Percentiles rank a stretch among this genome's conserved stretches.
Conservation (phyloP, 2,797 vertebrate genomes). For the Myotis vivesi region DNA sequence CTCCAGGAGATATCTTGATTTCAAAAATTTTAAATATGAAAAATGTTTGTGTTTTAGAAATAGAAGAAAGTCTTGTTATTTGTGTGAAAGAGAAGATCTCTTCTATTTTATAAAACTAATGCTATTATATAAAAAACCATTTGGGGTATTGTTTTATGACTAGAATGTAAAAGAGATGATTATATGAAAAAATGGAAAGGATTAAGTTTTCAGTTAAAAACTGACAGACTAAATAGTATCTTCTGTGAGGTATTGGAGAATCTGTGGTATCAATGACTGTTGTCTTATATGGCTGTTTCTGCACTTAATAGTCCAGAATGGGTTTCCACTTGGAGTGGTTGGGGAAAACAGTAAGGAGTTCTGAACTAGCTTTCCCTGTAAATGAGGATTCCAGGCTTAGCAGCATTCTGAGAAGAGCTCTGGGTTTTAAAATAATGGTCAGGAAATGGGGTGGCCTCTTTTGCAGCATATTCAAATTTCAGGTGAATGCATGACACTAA, state of each 20-base stretch:
- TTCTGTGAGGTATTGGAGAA: neutral
- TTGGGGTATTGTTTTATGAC: neutral
- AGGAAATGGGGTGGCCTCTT: neutral
- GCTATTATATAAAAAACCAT: neutral
- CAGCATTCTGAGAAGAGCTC: neutral
- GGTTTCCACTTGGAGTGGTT: neutral
- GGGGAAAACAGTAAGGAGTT: neutral
- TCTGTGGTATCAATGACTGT: neutral
- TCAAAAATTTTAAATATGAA: neutral
- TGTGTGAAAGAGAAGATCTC: neutral
- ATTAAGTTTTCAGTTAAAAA: neutral
- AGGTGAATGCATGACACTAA: neutral
- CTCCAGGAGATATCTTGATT: neutral
- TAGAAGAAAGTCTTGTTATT: neutral
- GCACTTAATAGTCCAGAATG: slow-evolving; percentile 37
- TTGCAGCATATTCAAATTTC: neutral
- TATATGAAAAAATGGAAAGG: neutral
- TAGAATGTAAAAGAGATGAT: neutral
- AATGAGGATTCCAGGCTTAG: slow-evolving; percentile 8
- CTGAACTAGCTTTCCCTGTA: slow-evolving; percentile 29
- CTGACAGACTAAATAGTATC: neutral
- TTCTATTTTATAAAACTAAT: neutral
- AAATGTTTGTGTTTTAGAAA: neutral
- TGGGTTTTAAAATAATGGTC: neutral
- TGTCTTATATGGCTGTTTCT: slow-evolving; percentile 5